Evolutionary conservation across 1,140 invertebrate genomes (phyloP).

Genomic region (Zaprionus gabonicus): DNA sequence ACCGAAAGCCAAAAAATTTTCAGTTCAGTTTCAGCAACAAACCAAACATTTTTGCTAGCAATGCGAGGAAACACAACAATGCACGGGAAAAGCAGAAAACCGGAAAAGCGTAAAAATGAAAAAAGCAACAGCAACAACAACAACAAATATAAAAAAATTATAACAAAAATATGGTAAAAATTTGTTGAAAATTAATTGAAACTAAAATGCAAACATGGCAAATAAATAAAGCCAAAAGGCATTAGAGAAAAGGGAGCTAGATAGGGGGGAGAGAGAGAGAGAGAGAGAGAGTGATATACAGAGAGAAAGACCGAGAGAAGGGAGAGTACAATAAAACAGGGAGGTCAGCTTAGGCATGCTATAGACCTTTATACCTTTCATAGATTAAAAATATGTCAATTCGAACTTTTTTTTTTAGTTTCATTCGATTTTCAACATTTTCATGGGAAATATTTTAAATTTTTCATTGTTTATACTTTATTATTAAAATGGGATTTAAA

Average conservation of each 20-base stretch:
- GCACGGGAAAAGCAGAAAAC: slow-evolving; percentile 31
- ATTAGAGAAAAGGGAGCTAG: not conserved
- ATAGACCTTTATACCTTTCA: not conserved
- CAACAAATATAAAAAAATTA: not conserved
- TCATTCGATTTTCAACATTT: too few species aligned
- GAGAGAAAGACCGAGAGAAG: not conserved
- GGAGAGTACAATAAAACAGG: not conserved
- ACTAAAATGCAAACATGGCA: slow-evolving; percentile 50
- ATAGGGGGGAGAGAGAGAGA: not conserved
- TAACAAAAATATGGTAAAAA: slow-evolving; percentile 25
- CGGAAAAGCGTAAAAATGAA: slow-evolving; percentile 11
- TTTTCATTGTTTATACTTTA: too few species aligned
- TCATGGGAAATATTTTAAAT: too few species aligned
- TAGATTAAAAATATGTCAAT: too few species aligned
- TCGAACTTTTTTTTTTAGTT: too few species aligned
- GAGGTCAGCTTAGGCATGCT: not conserved
- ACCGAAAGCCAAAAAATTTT: slow-evolving; percentile 7
- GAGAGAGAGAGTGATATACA: not conserved
- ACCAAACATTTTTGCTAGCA: slow-evolving; percentile 9
- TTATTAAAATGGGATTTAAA: too few species aligned
- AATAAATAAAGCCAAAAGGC: slow-evolving; percentile 55
- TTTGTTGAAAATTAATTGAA: slow-evolving; percentile 64
- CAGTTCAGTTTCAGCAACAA: slow-evolving; percentile 10
- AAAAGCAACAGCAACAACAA: not conserved
- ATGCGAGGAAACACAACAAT: not conserved